Evolutionary conservation across 2,113 vertebrate species (phyloP).

Genomic region (Stegostoma tigrinum): DNA sequence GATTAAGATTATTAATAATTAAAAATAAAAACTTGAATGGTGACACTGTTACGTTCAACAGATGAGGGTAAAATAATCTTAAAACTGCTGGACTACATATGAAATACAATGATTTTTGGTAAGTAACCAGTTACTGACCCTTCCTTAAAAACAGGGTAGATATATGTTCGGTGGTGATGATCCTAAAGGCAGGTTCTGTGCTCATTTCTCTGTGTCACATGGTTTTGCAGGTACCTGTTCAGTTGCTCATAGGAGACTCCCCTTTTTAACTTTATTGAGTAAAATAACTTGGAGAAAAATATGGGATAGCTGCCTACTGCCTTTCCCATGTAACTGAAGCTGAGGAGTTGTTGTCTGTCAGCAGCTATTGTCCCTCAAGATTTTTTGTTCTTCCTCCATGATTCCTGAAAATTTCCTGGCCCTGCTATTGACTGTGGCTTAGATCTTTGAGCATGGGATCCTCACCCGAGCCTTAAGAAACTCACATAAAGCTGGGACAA

Average conservation of each 20-base stretch:
- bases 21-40: not conserved
- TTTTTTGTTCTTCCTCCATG: not conserved
- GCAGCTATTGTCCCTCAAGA: not conserved
- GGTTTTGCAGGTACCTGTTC: not conserved
- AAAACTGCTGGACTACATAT: not conserved
- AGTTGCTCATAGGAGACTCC: not conserved
- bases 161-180: not conserved
- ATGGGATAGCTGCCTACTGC: not conserved
- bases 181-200: not conserved
- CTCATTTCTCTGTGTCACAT: too few relatives aligned
- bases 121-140: not conserved
- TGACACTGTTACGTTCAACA: not conserved
- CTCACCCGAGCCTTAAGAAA: not conserved
- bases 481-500: not conserved
- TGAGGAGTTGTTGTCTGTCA: not conserved
- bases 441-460: not conserved
- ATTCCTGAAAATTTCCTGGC: not conserved
- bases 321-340: not conserved
- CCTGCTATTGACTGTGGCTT: not conserved
- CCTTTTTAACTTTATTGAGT: not conserved
- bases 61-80: not conserved
- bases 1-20: not conserved
- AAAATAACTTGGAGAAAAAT: not conserved
- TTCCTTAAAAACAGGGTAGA: not conserved
- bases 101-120: not conserved